Percentiles rank a stretch among this genome's conserved stretches.
Evolutionary conservation across 2,888 invertebrate genomes (phyloP).

Genomic region (Trachelus iudaicus): DNA sequence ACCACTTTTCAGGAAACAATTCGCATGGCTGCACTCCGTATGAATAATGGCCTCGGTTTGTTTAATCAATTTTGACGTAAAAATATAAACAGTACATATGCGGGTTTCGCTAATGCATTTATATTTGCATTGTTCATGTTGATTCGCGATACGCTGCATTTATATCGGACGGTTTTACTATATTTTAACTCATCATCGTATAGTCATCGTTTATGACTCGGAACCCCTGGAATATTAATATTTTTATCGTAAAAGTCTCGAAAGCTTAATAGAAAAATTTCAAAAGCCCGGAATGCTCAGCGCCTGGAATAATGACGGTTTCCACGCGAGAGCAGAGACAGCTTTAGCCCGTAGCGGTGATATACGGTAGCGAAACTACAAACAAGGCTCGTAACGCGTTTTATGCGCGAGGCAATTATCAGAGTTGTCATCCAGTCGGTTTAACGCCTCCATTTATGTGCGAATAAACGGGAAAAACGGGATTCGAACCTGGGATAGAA

Average conservation of each 20-base stretch:
- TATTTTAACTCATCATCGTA: not conserved
- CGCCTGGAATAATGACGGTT: not conserved
- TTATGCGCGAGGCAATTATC: conserved; percentile 60
- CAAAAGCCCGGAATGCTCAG: not conserved
- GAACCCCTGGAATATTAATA: not conserved
- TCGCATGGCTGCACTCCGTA: not conserved
- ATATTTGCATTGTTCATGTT: not conserved
- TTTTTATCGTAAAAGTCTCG: not conserved
- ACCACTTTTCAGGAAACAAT: not conserved
- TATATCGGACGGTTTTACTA: not conserved
- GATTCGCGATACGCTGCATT: not conserved
- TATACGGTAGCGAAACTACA: conserved; percentile 38
- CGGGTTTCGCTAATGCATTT: not conserved
- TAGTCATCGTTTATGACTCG: not conserved
- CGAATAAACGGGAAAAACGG: conserved; percentile 49
- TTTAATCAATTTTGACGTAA: not conserved
- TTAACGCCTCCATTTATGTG: conserved; percentile 56
- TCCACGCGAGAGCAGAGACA: not conserved
- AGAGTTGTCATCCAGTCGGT: conserved; percentile 59
- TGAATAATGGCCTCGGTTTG: not conserved
- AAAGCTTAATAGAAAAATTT: not conserved
- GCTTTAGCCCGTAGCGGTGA: not conserved
- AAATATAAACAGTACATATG: not conserved
- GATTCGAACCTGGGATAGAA: conserved; percentile 27
- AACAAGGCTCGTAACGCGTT: conserved; percentile 56